Conservation (phyloP, 2,797 vertebrate genomes). For the Karalla daura region DNA sequence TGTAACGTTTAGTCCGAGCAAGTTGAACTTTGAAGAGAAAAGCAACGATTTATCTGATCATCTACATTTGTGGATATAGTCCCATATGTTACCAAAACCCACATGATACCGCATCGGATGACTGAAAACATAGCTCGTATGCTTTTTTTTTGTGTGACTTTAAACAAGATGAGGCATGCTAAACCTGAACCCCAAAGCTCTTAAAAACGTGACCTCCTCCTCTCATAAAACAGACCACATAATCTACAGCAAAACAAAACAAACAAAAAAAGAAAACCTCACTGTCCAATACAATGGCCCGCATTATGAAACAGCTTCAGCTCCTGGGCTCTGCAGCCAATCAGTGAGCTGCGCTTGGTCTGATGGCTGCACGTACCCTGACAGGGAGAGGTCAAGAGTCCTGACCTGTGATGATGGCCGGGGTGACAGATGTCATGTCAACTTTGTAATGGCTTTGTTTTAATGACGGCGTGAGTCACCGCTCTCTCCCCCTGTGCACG, state of each 20-base stretch:
- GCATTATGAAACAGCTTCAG: conserved; percentile 56
- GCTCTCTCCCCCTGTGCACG: conserved; percentile 52
- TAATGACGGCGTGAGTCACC: conserved; percentile 73
- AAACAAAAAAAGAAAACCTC: conserved; percentile 14
- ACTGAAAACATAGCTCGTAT: background rate
- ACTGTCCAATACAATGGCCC: conserved; percentile 43
- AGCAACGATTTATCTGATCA: conserved; percentile 28
- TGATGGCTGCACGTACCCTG: conserved; percentile 67
- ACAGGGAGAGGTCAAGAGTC: conserved; percentile 77
- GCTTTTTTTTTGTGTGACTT: conserved; percentile 11
- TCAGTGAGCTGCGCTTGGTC: conserved; percentile 46
- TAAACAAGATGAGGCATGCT: background rate
- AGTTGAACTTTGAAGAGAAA: conserved; percentile 43
- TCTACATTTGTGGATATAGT: conserved; percentile 12
- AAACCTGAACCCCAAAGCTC: conserved; percentile 21
- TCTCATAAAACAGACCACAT: conserved; percentile 39
- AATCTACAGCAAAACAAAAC: conserved; percentile 45
- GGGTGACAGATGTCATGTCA: conserved; percentile 80
- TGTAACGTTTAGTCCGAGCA: conserved; percentile 32
- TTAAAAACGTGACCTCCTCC: conserved; percentile 16
- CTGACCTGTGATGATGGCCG: conserved; percentile 77
- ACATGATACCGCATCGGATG: background rate
- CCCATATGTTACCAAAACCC: conserved; percentile 10
- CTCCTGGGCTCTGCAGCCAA: conserved; percentile 51
- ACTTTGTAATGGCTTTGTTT: conserved; percentile 74